Conservation (phyloP, 2,797 vertebrate species). For the Iguana delicatissima region DNA sequence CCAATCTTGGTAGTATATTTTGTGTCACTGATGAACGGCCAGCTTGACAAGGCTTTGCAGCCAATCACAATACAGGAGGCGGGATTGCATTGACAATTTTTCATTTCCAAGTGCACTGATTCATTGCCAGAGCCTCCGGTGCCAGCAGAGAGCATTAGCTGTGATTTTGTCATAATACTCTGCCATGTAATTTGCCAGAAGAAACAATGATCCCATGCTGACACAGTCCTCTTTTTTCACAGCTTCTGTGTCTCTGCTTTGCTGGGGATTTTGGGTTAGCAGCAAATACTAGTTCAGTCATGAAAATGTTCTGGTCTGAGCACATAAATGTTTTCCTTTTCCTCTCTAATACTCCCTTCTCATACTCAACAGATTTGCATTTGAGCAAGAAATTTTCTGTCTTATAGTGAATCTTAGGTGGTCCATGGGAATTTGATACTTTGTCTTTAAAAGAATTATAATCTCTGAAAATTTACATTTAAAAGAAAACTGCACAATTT, state of each 20-base stretch:
- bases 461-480: background rate
- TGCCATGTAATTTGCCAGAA: background rate
- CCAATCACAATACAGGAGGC: constrained; percentile 44
- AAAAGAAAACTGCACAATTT: background rate
- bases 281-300: background rate
- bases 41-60: constrained; percentile 36
- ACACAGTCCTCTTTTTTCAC: background rate
- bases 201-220: accelerated
- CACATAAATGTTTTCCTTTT: background rate
- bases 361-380: background rate
- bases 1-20: constrained; percentile 48
- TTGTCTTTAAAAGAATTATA: background rate
- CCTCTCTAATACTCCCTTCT: too few species aligned
- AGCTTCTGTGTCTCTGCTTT: background rate
- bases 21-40: constrained; percentile 51
- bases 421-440: background rate
- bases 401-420: background rate
- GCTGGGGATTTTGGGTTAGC: background rate
- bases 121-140: background rate
- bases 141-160: constrained; percentile 9
- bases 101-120: background rate
- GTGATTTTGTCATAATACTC: constrained; percentile 20
- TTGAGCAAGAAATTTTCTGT: background rate
- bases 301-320: background rate
- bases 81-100: constrained; percentile 36